These are phyloP conservation scores for Hyposmocoma kahamanoa DNA, from an alignment of 1,140 invertebrate species.

Conservation along the genomic window DNA sequence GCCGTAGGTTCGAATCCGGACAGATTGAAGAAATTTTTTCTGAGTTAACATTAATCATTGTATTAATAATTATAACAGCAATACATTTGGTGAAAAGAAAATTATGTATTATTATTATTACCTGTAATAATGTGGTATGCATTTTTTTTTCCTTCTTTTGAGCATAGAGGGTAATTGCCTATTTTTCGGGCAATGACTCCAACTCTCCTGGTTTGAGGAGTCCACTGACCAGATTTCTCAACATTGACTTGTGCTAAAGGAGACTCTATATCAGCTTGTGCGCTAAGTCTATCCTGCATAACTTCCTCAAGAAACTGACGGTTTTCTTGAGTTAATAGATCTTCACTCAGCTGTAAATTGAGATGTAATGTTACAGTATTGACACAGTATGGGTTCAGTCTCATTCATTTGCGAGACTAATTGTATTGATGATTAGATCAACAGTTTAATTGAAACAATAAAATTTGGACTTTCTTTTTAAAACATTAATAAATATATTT, in stretches of 20 bases:
- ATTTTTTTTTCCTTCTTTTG: constrained; percentile 88
- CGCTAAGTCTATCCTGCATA: constrained; percentile 78
- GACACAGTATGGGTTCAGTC: too few species aligned
- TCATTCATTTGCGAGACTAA: too few species aligned
- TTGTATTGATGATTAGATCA: too few species aligned
- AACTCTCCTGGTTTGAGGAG: constrained; percentile 76
- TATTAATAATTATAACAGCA: too few species aligned
- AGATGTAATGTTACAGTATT: too few species aligned
- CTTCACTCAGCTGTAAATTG: constrained; percentile 76
- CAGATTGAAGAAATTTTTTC: too few species aligned
- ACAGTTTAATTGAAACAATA: too few species aligned
- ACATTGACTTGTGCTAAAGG: constrained; percentile 70
- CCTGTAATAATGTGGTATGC: constrained; percentile 89
- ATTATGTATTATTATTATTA: too few species aligned
- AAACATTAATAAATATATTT: neutral
- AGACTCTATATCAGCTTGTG: constrained; percentile 36
- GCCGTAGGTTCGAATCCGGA: too few species aligned
- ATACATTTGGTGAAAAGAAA: too few species aligned
- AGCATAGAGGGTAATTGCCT: constrained; percentile 94
- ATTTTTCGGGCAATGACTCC: constrained; percentile 96
- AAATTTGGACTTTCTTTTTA: too few species aligned
- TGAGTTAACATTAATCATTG: too few species aligned
- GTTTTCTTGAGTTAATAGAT: constrained; percentile 86
- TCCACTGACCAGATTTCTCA: constrained; percentile 78
- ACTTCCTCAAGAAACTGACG: constrained; percentile 87